Conservation (phyloP, 2,888 invertebrate genomes). For the Pandemis heparana region DNA sequence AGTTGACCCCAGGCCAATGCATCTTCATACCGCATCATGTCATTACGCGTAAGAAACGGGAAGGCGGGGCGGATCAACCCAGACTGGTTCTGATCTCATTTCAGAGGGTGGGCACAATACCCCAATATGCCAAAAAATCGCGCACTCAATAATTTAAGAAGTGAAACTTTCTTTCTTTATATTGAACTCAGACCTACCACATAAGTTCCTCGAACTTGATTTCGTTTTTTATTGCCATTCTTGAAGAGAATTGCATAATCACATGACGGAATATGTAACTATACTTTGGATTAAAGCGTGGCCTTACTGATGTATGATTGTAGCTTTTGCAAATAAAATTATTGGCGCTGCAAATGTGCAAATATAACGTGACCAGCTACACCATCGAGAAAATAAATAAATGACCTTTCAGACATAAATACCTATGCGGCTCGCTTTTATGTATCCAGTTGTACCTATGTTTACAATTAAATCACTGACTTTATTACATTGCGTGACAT, state of each 20-base stretch:
- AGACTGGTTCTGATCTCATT: conserved; percentile 58
- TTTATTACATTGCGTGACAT: too few species aligned
- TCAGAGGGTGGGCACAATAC: conserved; percentile 64
- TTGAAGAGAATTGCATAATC: conserved; percentile 47
- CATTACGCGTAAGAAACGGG: conserved; percentile 53
- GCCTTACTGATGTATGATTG: neutral
- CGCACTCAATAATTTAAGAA: conserved; percentile 53
- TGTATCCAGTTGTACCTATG: too few species aligned
- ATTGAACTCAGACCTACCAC: conserved; percentile 55
- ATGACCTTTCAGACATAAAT: too few species aligned
- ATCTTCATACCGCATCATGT: conserved; percentile 50
- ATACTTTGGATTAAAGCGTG: neutral
- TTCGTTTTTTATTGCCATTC: conserved; percentile 44
- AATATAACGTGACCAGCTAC: too few species aligned
- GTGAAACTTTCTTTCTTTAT: conserved; percentile 60
- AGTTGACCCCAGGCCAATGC: conserved; percentile 53
- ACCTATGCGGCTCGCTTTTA: too few species aligned
- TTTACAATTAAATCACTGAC: too few species aligned
- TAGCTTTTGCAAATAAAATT: neutral
- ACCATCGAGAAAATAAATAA: too few species aligned
- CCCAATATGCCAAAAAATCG: conserved; percentile 65
- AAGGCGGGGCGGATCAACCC: conserved; percentile 53
- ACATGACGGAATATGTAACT: conserved; percentile 25
- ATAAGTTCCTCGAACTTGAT: conserved; percentile 43
- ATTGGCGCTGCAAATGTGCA: too few species aligned